phyloP scores from a whole-genome alignment of 1,140 invertebrate genomes.

The Paramacrobiotus metropolitanus region DNA sequence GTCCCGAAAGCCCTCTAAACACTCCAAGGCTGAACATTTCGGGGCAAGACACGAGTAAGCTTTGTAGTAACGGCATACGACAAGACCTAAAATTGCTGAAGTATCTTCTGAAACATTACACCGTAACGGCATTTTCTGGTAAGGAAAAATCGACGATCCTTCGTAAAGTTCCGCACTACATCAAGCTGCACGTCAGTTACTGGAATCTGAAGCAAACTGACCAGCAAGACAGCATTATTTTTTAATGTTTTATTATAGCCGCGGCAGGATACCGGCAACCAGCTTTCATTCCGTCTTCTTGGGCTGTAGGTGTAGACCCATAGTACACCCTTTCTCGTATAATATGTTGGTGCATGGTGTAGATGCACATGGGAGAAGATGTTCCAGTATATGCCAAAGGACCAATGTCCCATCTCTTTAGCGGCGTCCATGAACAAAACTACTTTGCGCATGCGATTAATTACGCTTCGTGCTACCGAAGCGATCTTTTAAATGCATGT shows the following conservation, averaged over 20 bases:
- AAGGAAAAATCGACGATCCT: no score
- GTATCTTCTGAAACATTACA: no score
- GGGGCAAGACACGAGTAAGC: constrained; percentile 19
- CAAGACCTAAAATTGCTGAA: no score
- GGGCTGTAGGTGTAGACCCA: no score
- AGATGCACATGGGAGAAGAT: background rate
- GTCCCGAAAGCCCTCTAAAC: constrained; percentile 34
- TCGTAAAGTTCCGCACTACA: no score
- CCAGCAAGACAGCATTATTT: no score
- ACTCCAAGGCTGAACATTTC: constrained; percentile 19
- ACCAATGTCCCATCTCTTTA: constrained; percentile 62
- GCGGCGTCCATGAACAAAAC: constrained; percentile 67
- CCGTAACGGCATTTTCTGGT: no score
- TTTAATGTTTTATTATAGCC: background rate
- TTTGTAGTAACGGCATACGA: no score
- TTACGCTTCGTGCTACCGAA: constrained; percentile 21
- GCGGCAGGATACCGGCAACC: background rate
- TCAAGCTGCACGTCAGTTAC: no score
- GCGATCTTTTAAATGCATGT: constrained; percentile 12
- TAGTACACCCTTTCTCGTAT: no score
- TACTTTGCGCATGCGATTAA: constrained; percentile 66
- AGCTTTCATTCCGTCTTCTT: background rate
- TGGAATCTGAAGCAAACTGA: no score
- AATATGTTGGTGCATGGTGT: no score
- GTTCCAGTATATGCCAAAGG: constrained; percentile 26